Conservation (phyloP, 37 sponge, comb jelly and placozoan species). For the Amphimedon queenslandica region DNA sequence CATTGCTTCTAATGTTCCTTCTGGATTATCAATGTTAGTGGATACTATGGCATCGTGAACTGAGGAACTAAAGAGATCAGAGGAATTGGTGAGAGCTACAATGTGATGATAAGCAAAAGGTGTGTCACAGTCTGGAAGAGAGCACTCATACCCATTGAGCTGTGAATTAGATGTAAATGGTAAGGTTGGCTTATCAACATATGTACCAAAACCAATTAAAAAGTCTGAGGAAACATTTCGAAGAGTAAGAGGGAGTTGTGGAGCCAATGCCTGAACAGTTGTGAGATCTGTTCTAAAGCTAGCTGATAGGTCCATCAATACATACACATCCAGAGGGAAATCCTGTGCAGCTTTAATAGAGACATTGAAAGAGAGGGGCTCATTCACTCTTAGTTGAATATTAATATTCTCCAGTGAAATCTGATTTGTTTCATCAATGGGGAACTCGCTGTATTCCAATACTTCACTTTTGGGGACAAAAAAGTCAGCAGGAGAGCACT, state of each 20-base stretch:
- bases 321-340: constrained; percentile 59
- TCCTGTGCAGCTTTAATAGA: constrained; percentile 8
- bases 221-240: constrained; percentile 26
- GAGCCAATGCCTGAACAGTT: constrained; percentile 24
- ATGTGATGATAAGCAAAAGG: constrained; percentile 52
- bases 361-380: constrained; percentile 22
- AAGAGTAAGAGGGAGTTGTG: constrained; percentile 10
- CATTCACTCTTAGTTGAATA: constrained; percentile 14
- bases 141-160: neutral
- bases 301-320: constrained; percentile 53
- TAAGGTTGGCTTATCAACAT: constrained; percentile 42
- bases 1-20: constrained; percentile 8
- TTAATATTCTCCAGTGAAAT: neutral
- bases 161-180: constrained; percentile 21
- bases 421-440: neutral
- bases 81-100: constrained; percentile 27
- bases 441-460: neutral
- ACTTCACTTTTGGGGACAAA: neutral
- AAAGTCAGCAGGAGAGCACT: neutral
- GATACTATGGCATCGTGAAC: neutral
- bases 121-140: neutral
- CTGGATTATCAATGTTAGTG: neutral
- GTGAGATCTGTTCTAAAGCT: constrained; percentile 25
- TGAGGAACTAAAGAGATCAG: constrained; percentile 2
- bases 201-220: constrained; percentile 59